These are phyloP conservation scores for Stenodema calcarata DNA, from an alignment of 2,888 invertebrate species.

Conservation along the genomic window DNA sequence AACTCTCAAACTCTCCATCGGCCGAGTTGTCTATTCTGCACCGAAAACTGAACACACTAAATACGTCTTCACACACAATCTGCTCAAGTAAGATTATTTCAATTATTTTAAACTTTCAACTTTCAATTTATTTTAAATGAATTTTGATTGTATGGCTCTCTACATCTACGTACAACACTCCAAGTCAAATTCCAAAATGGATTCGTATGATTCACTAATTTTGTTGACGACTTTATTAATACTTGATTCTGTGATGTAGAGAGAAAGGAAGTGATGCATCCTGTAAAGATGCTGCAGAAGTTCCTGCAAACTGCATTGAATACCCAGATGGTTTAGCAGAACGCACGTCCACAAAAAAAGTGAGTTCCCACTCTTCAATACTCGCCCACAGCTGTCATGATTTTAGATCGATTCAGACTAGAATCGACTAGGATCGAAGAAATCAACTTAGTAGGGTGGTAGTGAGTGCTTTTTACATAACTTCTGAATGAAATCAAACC, in stretches of 20 bases:
- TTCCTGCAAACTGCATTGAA: slow-evolving; percentile 74
- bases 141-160: too few relatives aligned
- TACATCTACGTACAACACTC: too few relatives aligned
- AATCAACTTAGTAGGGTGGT: too few relatives aligned
- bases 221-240: not conserved
- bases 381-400: too few relatives aligned
- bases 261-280: slow-evolving; percentile 87
- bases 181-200: too few relatives aligned
- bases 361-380: not conserved
- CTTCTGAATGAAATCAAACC: too few relatives aligned
- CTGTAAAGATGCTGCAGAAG: slow-evolving; percentile 83
- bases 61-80: slow-evolving; percentile 76
- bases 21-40: slow-evolving; percentile 81
- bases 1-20: slow-evolving; percentile 70
- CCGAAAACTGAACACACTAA: slow-evolving; percentile 78
- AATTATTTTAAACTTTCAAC: too few relatives aligned
- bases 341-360: slow-evolving; percentile 60
- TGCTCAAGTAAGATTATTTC: slow-evolving; percentile 69
- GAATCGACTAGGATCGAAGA: too few relatives aligned
- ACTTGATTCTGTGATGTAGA: slow-evolving; percentile 65
- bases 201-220: too few relatives aligned
- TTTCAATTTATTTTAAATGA: too few relatives aligned
- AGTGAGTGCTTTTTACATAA: too few relatives aligned
- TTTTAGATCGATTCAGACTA: too few relatives aligned
- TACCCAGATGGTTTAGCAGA: slow-evolving; percentile 92